Conservation (phyloP, 2,113 vertebrate species). For the Hiodon alosoides region DNA sequence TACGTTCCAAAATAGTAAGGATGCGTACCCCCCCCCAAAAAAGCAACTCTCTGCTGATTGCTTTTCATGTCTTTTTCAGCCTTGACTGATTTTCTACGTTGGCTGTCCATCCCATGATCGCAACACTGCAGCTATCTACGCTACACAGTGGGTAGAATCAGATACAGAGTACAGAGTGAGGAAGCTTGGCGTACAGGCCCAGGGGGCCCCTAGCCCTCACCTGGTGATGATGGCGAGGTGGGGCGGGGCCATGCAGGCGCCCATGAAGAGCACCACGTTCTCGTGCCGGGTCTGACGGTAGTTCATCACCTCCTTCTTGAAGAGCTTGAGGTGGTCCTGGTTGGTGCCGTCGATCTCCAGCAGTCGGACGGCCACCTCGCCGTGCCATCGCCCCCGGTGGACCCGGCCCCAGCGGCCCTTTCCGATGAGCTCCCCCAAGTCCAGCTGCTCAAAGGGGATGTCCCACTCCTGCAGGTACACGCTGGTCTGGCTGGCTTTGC, state of each 20-base stretch:
- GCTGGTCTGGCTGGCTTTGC: constrained; percentile 92
- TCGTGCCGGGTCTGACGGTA: constrained; percentile 95
- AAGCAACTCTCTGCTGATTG: no score
- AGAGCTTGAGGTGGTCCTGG: constrained; percentile 95
- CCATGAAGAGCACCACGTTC: constrained; percentile 98
- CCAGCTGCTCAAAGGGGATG: constrained; percentile 94
- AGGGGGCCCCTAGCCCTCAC: constrained; percentile 47
- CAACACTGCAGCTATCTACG: no score
- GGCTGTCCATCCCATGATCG: no score
- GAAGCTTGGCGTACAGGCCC: not conserved
- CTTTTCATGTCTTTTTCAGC: no score
- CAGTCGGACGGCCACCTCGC: constrained; percentile 91
- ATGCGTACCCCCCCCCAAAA: no score
- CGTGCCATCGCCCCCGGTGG: constrained; percentile 91
- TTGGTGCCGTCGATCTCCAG: constrained; percentile 96
- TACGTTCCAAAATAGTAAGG: no score
- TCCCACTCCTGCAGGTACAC: constrained; percentile 98
- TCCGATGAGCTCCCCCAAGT: constrained; percentile 90
- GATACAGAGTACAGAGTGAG: not conserved
- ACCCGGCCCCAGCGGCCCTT: constrained; percentile 95
- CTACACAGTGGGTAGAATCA: not conserved
- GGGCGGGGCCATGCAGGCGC: constrained; percentile 94
- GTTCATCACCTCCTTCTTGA: constrained; percentile 99
- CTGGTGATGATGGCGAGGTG: constrained; percentile 98
- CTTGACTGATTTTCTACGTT: no score